Evolutionary conservation across 2,113 vertebrate species (phyloP).

Genomic region (Clarias macrocephalus): DNA sequence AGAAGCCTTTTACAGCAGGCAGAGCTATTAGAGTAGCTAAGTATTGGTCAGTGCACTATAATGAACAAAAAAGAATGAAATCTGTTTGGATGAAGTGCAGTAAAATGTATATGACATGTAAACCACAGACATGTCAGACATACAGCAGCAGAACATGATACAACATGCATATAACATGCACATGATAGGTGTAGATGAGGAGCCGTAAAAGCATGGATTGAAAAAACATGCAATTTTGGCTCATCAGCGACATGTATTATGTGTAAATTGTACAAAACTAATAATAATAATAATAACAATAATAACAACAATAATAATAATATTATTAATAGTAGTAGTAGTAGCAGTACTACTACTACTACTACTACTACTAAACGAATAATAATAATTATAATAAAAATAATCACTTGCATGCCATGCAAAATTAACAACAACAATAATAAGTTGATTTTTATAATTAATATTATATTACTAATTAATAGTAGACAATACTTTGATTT

Average conservation of each 20-base stretch:
- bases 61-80: conserved; percentile 28
- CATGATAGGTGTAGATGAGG: neutral
- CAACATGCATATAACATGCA: neutral
- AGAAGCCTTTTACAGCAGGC: neutral
- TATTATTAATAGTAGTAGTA: neutral
- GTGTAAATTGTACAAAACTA: too few species aligned
- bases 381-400: neutral
- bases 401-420: neutral
- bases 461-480: neutral
- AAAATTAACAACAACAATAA: neutral
- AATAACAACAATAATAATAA: too few species aligned
- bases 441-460: neutral
- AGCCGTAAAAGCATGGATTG: neutral
- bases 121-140: neutral
- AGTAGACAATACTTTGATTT: neutral
- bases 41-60: conserved; percentile 3
- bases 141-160: neutral
- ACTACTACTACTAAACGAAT: too few species aligned
- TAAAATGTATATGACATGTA: neutral
- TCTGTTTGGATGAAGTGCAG: neutral
- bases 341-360: too few species aligned
- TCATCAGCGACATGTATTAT: neutral
- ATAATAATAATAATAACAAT: too few species aligned
- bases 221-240: neutral
- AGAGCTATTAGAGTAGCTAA: neutral